These are phyloP conservation scores for Phocides pigmalion DNA, from an alignment of 1,140 invertebrate species.

Conservation along the genomic window DNA sequence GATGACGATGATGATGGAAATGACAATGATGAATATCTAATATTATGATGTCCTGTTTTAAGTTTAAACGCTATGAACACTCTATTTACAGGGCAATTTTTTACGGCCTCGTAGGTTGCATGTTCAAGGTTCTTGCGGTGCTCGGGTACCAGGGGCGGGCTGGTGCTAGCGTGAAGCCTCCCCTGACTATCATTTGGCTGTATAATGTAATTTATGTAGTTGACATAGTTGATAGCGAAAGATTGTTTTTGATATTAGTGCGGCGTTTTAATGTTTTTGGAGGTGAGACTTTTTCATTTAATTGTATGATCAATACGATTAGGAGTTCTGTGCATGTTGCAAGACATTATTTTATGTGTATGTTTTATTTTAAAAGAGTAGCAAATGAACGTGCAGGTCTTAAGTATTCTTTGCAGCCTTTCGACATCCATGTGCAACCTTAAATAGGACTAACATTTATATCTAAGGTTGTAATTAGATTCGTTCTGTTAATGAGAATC, in stretches of 20 bases:
- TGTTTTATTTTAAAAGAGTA: too few relatives aligned
- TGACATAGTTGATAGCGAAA: conserved; percentile 21
- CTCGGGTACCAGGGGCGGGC: conserved; percentile 62
- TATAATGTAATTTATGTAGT: conserved; percentile 26
- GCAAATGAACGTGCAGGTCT: too few relatives aligned
- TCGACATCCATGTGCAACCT: too few relatives aligned
- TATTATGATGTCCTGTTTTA: not conserved
- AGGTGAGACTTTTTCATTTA: not conserved
- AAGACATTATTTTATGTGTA: too few relatives aligned
- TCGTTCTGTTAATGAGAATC: too few relatives aligned
- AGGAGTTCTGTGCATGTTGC: too few relatives aligned
- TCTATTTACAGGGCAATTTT: conserved; percentile 39
- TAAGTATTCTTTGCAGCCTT: too few relatives aligned
- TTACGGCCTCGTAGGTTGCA: conserved; percentile 67
- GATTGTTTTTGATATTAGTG: conserved; percentile 1
- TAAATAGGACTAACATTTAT: too few relatives aligned
- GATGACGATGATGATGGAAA: too few relatives aligned
- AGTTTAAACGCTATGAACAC: not conserved
- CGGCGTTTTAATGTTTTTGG: not conserved
- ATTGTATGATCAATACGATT: too few relatives aligned
- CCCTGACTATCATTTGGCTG: conserved; percentile 37
- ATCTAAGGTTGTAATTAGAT: too few relatives aligned
- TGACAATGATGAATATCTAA: too few relatives aligned
- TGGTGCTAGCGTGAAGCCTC: conserved; percentile 63
- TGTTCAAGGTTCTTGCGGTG: conserved; percentile 59